These are phyloP conservation scores for Pseudopodoces humilis DNA, from an alignment of 2,113 vertebrate species.

Conservation along the genomic window DNA sequence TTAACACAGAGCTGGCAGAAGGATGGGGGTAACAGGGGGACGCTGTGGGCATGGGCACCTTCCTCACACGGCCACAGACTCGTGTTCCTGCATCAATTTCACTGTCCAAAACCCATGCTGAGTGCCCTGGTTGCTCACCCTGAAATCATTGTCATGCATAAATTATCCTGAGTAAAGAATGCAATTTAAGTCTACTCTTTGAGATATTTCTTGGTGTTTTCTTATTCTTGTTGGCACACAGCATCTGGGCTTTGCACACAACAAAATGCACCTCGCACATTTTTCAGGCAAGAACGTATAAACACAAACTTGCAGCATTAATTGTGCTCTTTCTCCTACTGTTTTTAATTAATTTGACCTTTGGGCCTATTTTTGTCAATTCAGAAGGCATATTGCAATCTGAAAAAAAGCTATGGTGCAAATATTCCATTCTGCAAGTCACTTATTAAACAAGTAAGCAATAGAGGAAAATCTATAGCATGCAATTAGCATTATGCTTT, in stretches of 20 bases:
- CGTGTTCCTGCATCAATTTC: background rate
- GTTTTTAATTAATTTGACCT: constrained; percentile 60
- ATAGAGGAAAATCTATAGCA: constrained; percentile 33
- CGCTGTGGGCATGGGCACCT: background rate
- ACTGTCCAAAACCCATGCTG: rapidly evolving
- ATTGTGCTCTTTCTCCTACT: constrained; percentile 13
- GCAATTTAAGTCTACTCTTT: background rate
- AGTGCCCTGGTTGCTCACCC: background rate
- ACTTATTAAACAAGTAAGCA: constrained; percentile 27
- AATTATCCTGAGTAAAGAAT: background rate
- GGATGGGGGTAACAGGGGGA: background rate
- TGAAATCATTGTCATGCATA: background rate
- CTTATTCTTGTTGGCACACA: background rate
- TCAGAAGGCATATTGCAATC: constrained; percentile 7
- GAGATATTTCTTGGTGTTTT: background rate
- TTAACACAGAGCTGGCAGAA: background rate
- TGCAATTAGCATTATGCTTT: constrained; percentile 38
- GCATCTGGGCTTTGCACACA: background rate
- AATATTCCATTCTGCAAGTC: constrained; percentile 28
- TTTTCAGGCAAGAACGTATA: background rate
- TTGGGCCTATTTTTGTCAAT: constrained; percentile 44
- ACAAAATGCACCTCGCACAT: background rate
- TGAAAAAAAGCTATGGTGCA: background rate
- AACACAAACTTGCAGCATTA: background rate
- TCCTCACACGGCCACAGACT: background rate